A percentile compares a stretch with the other conserved stretches of the same genome.
phyloP scores from a whole-genome alignment of 1,140 invertebrate species.

The Aphis gossypii region DNA sequence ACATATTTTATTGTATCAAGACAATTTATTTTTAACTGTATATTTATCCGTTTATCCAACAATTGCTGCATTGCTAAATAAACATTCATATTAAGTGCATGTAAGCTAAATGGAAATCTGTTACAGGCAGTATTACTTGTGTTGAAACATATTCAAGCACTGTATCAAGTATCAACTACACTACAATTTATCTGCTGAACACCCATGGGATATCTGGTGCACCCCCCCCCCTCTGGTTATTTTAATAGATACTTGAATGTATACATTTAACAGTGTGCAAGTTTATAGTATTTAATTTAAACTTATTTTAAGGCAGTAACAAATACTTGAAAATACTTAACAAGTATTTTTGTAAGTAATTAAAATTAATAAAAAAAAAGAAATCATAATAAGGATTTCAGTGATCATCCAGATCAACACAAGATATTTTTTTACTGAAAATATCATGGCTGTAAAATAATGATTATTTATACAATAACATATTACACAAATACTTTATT shows the following conservation, averaged over 20 bases:
- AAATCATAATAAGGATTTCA: neutral
- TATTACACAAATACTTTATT: neutral
- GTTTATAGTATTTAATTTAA: constrained; percentile 39
- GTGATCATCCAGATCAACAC: neutral
- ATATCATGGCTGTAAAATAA: neutral
- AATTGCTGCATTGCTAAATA: constrained; percentile 26
- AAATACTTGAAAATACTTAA: neutral
- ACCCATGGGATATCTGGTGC: constrained; percentile 29
- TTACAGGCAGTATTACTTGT: constrained; percentile 52
- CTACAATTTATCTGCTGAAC: constrained; percentile 26
- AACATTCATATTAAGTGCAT: constrained; percentile 40
- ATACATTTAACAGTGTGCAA: constrained; percentile 13
- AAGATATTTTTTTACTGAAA: constrained; percentile 8
- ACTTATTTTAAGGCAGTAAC: constrained; percentile 27
- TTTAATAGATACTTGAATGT: constrained; percentile 43
- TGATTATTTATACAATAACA: neutral
- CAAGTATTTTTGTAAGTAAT: constrained; percentile 35
- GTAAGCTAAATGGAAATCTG: constrained; percentile 56
- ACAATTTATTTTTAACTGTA: neutral
- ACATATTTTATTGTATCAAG: neutral
- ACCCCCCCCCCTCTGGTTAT: constrained; percentile 54
- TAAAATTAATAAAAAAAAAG: constrained; percentile 18
- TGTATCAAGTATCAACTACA: neutral
- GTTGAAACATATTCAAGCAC: constrained; percentile 51
- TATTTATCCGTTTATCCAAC: neutral